Evolutionary conservation across 2,888 invertebrate genomes (phyloP).

Genomic region (Neoscelio sp.): DNA sequence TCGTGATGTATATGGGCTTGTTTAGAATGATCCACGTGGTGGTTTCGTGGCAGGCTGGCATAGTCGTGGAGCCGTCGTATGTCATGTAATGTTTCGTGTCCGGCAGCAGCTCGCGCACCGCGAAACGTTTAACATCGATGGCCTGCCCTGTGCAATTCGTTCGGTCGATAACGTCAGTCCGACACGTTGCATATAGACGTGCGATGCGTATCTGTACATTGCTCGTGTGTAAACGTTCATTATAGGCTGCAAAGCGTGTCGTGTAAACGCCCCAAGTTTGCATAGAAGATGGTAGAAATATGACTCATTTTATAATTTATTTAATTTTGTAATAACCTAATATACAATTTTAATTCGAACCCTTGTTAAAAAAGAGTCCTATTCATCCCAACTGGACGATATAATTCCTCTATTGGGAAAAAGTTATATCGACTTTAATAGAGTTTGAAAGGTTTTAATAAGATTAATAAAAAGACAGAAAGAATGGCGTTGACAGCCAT

Average conservation of each 20-base stretch:
- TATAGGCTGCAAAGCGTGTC: conserved; percentile 16
- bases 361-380: no score
- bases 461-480: no score
- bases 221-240: conserved; percentile 21
- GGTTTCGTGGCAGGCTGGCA: conserved; percentile 98
- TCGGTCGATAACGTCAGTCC: conserved; percentile 75
- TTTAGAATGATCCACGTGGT: conserved; percentile 99
- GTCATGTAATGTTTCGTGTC: conserved; percentile 99
- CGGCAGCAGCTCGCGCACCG: conserved; percentile 94
- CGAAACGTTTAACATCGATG: conserved; percentile 92
- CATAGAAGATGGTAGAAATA: not conserved
- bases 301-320: not conserved
- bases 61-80: conserved; percentile 98
- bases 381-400: no score
- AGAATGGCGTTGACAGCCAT: no score
- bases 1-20: conserved; percentile 98
- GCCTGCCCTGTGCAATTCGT: conserved; percentile 88
- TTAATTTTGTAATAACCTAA: no score
- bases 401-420: no score
- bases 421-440: no score
- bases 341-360: no score
- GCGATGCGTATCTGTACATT: conserved; percentile 48
- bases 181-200: conserved; percentile 62
- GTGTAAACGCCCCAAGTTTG: not conserved
- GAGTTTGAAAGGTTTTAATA: no score